Conservation (phyloP, 2,888 invertebrate species). For the Xestia rhomboidea region DNA sequence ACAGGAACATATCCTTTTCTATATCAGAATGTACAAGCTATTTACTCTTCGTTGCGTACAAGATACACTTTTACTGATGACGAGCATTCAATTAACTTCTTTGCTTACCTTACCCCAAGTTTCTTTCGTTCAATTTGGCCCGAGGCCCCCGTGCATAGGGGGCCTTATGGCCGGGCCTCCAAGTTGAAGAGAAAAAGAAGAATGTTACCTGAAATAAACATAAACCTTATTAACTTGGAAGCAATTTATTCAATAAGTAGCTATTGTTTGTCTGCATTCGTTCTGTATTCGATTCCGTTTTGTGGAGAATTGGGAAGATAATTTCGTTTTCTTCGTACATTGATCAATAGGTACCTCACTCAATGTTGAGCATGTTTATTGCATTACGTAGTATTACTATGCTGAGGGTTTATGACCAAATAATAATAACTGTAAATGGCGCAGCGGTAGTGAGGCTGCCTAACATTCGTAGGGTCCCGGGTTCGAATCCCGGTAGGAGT, state of each 20-base stretch:
- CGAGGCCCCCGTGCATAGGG: conserved; percentile 39
- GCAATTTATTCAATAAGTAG: conserved; percentile 55
- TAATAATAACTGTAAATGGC: too few relatives aligned
- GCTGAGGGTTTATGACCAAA: too few relatives aligned
- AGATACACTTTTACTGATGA: conserved; percentile 44
- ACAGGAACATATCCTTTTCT: conserved; percentile 12
- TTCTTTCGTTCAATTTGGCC: conserved; percentile 59
- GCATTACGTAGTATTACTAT: neutral
- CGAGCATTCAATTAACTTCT: conserved; percentile 48
- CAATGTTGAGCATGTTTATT: neutral
- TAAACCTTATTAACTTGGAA: conserved; percentile 57
- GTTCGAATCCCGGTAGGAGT: too few relatives aligned
- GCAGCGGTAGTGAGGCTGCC: too few relatives aligned
- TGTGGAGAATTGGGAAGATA: conserved; percentile 32
- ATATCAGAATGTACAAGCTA: conserved; percentile 20
- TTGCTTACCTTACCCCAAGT: conserved; percentile 45
- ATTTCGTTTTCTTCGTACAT: conserved; percentile 20
- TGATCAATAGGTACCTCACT: neutral
- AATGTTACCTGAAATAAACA: conserved; percentile 64
- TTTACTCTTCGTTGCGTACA: conserved; percentile 25
- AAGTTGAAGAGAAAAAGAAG: conserved; percentile 20
- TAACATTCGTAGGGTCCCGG: too few relatives aligned
- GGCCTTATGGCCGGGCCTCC: conserved; percentile 44
- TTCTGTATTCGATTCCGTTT: conserved; percentile 25
- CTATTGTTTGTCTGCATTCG: conserved; percentile 51